Conservation (phyloP, 2,888 invertebrate species). For the Pimpla rufipes region DNA sequence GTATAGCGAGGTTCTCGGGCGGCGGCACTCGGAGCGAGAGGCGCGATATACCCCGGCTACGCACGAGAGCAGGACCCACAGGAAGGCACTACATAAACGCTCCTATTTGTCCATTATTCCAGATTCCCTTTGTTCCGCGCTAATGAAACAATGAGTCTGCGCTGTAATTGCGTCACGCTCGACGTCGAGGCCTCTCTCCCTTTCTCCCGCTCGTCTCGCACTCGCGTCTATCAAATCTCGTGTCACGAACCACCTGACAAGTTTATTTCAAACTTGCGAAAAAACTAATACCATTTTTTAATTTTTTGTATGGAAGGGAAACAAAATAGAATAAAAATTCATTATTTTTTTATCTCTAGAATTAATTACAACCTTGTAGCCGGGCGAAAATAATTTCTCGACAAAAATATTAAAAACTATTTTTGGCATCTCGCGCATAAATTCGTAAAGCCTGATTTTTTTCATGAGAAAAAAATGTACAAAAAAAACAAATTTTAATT, state of each 20-base stretch:
- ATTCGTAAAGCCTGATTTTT: neutral
- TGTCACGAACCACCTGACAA: neutral
- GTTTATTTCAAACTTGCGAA: neutral
- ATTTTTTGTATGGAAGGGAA: neutral
- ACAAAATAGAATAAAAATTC: neutral
- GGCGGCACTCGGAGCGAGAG: conserved; percentile 31
- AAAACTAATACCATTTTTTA: neutral
- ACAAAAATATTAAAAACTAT: too few species aligned
- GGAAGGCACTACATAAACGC: conserved; percentile 83
- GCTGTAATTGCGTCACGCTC: conserved; percentile 80
- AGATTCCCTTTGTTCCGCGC: conserved; percentile 85
- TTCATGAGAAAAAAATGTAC: too few species aligned
- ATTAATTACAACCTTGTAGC: too few species aligned
- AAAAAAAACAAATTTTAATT: too few species aligned
- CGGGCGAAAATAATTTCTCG: neutral
- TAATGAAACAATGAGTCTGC: conserved; percentile 85
- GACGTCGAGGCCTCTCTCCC: conserved; percentile 53
- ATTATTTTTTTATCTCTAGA: too few species aligned
- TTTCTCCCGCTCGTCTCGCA: conserved; percentile 34
- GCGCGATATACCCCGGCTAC: neutral
- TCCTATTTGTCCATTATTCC: conserved; percentile 85
- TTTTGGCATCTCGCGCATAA: neutral
- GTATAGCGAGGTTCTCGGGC: conserved; percentile 74
- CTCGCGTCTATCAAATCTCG: conserved; percentile 13
- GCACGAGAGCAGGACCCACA: conserved; percentile 10